Percentiles rank a stretch among this genome's conserved stretches.
phyloP scores from a whole-genome alignment of 2,888 invertebrate genomes.

The Agrochola circellaris region DNA sequence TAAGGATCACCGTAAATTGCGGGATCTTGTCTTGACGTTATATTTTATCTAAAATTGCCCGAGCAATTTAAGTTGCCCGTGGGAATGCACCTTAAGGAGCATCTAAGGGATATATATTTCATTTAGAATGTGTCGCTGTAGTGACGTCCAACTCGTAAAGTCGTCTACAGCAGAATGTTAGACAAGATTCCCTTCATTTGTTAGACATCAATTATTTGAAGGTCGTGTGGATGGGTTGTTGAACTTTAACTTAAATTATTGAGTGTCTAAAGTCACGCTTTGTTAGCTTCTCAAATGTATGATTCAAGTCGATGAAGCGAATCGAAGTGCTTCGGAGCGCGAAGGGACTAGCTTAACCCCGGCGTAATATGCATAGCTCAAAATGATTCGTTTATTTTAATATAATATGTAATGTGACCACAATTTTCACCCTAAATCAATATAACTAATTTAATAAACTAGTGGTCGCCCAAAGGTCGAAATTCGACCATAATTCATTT shows the following conservation, averaged over 20 bases:
- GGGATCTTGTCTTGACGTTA: background rate
- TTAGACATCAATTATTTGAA: conserved; percentile 28
- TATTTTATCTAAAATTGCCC: background rate
- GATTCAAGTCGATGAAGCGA: conserved; percentile 31
- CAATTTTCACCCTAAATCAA: too few species aligned
- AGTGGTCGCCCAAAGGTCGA: too few species aligned
- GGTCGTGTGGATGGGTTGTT: conserved; percentile 14
- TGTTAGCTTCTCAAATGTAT: conserved; percentile 33
- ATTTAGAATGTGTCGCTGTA: conserved; percentile 62
- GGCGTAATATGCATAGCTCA: background rate
- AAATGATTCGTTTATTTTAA: conserved; percentile 21
- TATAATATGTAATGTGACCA: too few species aligned
- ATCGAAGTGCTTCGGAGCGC: conserved; percentile 21
- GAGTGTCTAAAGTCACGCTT: conserved; percentile 27
- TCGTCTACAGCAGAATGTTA: conserved; percentile 47
- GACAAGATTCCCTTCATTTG: conserved; percentile 51
- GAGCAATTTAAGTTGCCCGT: background rate
- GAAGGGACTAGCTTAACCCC: conserved; percentile 27
- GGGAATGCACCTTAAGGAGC: conserved; percentile 61
- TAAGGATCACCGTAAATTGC: background rate
- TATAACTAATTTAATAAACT: too few species aligned
- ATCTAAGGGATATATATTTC: conserved; percentile 68
- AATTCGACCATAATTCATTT: too few species aligned
- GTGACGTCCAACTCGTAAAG: conserved; percentile 60
- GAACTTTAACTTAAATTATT: conserved; percentile 33